These are phyloP conservation scores for Melolontha melolontha DNA, from an alignment of 2,888 invertebrate species.

Conservation along the genomic window DNA sequence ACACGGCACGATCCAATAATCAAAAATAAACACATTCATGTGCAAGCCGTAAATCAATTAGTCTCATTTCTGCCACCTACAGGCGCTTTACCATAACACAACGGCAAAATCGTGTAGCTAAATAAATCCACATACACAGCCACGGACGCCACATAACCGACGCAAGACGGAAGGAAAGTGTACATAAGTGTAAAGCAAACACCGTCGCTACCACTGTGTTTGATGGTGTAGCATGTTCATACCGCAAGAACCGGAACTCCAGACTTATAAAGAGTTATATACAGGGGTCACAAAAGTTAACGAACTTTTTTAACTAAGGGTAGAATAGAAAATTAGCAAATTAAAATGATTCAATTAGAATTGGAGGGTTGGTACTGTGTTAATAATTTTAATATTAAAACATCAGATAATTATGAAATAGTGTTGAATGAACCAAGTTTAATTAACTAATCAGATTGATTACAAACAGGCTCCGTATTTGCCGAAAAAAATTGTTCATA, in stretches of 20 bases:
- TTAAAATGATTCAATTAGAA: no score
- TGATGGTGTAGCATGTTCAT: conserved; percentile 5
- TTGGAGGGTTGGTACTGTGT: no score
- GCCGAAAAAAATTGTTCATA: no score
- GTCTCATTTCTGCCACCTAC: conserved; percentile 16
- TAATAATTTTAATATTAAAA: no score
- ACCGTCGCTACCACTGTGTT: conserved; percentile 1
- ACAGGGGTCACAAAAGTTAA: background rate
- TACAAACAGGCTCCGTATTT: no score
- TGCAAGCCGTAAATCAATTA: conserved; percentile 32
- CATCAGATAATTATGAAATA: no score
- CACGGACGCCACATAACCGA: conserved; percentile 16
- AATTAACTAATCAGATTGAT: no score
- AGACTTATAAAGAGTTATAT: background rate
- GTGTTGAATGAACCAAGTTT: no score
- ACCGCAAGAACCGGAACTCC: conserved; percentile 6
- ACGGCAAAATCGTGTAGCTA: conserved; percentile 7
- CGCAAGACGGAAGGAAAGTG: conserved; percentile 31
- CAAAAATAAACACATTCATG: conserved; percentile 27
- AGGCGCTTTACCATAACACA: conserved; percentile 13
- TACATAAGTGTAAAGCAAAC: conserved; percentile 31
- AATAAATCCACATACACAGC: conserved; percentile 29
- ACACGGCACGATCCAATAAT: conserved; percentile 29
- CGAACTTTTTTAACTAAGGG: no score
- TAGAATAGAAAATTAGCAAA: no score